Percentiles rank a stretch among this genome's conserved stretches.
phyloP scores from a whole-genome alignment of 2,113 vertebrate genomes.

The Phasianus colchicus region DNA sequence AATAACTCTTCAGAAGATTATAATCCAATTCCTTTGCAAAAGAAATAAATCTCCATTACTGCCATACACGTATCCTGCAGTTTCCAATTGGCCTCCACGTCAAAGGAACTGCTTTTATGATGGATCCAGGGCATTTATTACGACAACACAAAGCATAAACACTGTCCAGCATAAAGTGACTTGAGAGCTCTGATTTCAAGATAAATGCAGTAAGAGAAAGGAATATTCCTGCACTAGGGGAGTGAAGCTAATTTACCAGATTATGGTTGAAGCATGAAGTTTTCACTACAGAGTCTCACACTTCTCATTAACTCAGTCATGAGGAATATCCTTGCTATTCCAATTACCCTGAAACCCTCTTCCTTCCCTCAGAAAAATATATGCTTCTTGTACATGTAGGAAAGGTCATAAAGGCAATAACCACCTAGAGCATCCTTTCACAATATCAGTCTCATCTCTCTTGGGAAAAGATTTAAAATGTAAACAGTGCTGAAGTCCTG shows the following conservation, averaged over 20 bases:
- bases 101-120: slow-evolving; percentile 36
- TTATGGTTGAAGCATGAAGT: slow-evolving; percentile 7
- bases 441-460: background rate
- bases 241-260: slow-evolving; percentile 39
- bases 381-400: rapidly evolving
- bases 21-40: slow-evolving; percentile 3
- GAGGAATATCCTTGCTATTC: background rate
- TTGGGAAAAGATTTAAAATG: background rate
- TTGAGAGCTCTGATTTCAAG: slow-evolving; percentile 8
- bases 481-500: background rate
- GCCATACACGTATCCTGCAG: background rate
- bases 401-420: background rate
- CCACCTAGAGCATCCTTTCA: background rate
- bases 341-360: background rate
- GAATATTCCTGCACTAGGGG: slow-evolving; percentile 9
- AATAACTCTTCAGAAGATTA: slow-evolving; percentile 16
- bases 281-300: background rate
- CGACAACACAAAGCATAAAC: background rate
- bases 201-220: slow-evolving; percentile 45
- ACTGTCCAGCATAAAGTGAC: background rate
- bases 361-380: background rate
- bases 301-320: background rate
- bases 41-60: background rate
- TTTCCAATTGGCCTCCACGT: background rate
- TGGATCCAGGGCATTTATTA: slow-evolving; percentile 33